Conservation (phyloP, 2,797 vertebrate species). For the Dipus sagitta region DNA sequence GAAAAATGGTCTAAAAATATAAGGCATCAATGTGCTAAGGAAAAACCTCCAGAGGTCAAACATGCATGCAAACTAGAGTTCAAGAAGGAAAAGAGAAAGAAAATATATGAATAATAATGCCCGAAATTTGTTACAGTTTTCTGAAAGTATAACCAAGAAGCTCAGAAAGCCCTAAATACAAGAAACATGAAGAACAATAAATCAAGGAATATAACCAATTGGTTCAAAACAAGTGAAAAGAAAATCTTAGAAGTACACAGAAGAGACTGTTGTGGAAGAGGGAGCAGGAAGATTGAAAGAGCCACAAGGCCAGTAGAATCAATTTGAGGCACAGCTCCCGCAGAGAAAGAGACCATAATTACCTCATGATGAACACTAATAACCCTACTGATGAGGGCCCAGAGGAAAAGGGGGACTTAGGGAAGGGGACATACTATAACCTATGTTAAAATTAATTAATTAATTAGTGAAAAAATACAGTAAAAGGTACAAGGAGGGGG, state of each 20-base stretch:
- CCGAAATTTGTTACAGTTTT: neutral
- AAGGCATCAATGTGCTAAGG: neutral
- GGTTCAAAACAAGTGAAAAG: constrained; percentile 10
- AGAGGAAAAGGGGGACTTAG: neutral
- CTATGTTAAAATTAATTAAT: no score
- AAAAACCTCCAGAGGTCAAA: neutral
- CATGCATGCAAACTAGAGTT: neutral
- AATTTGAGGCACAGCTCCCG: no score
- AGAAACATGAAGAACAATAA: neutral
- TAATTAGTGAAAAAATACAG: no score
- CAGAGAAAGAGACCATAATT: no score
- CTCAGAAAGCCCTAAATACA: neutral
- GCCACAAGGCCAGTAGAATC: no score
- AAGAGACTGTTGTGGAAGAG: no score
- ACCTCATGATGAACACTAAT: no score
- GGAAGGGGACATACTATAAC: no score
- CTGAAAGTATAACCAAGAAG: neutral
- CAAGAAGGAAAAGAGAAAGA: constrained; percentile 1
- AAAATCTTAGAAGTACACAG: neutral
- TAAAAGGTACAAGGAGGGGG: no score
- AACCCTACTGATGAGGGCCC: no score
- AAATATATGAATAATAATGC: constrained; percentile 29
- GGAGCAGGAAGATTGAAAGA: no score
- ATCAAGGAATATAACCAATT: neutral
- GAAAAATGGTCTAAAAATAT: neutral